Evolutionary conservation across 1,140 invertebrate genomes (phyloP), one percentile per base, ranked within the genome.

Genomic region (Neodiprion lecontei): DNA sequence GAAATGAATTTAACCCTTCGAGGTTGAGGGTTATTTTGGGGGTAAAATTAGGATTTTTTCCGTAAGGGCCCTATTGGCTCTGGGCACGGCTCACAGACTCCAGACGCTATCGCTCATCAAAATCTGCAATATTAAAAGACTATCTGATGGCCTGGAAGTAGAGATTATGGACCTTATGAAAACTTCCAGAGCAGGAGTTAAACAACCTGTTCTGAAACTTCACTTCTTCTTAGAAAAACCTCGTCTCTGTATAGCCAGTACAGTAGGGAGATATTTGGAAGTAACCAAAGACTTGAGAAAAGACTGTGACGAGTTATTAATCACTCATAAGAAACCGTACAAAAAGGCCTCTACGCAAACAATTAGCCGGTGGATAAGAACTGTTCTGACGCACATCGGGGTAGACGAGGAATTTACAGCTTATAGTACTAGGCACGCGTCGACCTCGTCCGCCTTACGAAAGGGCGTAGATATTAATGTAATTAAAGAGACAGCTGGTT

Each of bases 401-500:
- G 65, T 81, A 10, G 75, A 81, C 69, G 28, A 74, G 7, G 50
- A 21, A 9, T 84, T 81, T 48, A 70, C 67, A 3, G 79, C 77
- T 0, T 77, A 83, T 61, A 79, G 77, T 70, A 79, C 79, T 7
- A 67, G 81, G 5, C 82, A 83, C 71, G 79, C 80, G 10, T 48
- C 76, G 11, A 79, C 79, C 8, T 83, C 81, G 14, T 75, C 75
- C 10, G 82, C 82, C 4, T 69, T 48, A 23, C 40, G 50, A 9
- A 47, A 70, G 21, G 81, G 81, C 12, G n/a, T 79, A 2, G 73
- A 71, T 69, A 48, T 80, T 12, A 77, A 78, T 48, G 21, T 79
- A 12, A 84, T 81, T 10, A 50, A 77, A 66, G 74, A 75, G 21
- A 76, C 80, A 9, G 81, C 80, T 67, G 80, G 81, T 23, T 83